A percentile compares a stretch with the other conserved stretches of the same genome.
These are phyloP conservation scores for Hoplodrina ambigua DNA, from an alignment of 2,888 invertebrate genomes.

Conservation along the genomic window DNA sequence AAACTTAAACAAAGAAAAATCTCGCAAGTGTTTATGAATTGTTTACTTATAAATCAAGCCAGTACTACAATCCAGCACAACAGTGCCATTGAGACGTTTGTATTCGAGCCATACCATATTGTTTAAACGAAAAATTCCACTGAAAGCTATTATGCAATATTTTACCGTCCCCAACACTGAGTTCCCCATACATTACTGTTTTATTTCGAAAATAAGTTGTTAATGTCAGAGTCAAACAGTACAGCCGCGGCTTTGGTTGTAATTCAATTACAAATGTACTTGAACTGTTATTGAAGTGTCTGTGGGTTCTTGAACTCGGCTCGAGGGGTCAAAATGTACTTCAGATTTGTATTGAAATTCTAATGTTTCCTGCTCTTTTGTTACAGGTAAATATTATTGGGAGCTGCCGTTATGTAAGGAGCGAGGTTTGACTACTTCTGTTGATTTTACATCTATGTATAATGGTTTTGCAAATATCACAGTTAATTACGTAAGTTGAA, in stretches of 20 bases:
- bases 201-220: constrained; percentile 69
- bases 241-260: constrained; percentile 70
- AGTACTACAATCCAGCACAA: constrained; percentile 59
- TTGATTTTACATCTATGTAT: constrained; percentile 16
- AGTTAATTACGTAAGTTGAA: constrained; percentile 30
- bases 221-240: constrained; percentile 70
- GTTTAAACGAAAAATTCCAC: constrained; percentile 80
- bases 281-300: constrained; percentile 58
- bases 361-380: constrained; percentile 68
- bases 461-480: constrained; percentile 31
- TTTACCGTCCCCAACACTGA: constrained; percentile 64
- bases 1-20: constrained; percentile 37
- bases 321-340: constrained; percentile 63
- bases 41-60: constrained; percentile 49
- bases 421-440: constrained; percentile 51
- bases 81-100: constrained; percentile 62
- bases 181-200: constrained; percentile 71
- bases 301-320: constrained; percentile 69
- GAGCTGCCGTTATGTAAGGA: constrained; percentile 44
- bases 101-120: constrained; percentile 65
- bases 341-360: constrained; percentile 64
- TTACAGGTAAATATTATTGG: constrained; percentile 72
- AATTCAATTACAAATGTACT: constrained; percentile 65
- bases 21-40: constrained; percentile 25
- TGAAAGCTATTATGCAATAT: constrained; percentile 70